These are phyloP conservation scores for Sarotherodon lohbergeri DNA, from an alignment of 2,113 vertebrate species.

Conservation along the genomic window DNA sequence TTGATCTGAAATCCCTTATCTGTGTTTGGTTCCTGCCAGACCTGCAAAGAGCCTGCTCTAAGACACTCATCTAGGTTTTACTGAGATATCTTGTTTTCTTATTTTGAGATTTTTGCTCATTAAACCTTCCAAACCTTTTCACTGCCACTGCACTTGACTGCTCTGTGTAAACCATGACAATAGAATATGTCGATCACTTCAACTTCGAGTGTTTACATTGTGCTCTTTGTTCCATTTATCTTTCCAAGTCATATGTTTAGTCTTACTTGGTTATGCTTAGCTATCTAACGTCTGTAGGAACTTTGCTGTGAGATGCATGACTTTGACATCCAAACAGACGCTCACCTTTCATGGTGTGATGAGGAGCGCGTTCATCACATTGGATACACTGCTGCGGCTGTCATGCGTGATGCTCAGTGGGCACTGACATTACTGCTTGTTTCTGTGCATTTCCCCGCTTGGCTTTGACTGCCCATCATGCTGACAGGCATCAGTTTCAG, in stretches of 20 bases:
- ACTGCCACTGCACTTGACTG: background rate
- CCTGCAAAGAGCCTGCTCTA: background rate
- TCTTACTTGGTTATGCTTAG: background rate
- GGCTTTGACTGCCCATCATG: background rate
- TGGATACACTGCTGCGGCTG: background rate
- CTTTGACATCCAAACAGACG: background rate
- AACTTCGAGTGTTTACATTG: background rate
- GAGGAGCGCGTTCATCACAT: background rate
- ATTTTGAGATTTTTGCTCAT: background rate
- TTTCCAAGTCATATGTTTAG: background rate
- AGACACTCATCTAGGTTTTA: background rate
- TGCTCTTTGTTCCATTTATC: background rate
- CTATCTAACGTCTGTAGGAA: background rate
- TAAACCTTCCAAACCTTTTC: background rate
- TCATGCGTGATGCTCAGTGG: background rate
- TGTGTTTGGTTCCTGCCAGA: background rate
- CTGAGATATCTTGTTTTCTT: background rate
- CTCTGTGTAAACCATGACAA: background rate
- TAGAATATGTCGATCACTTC: background rate
- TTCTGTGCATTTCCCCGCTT: background rate
- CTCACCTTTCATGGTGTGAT: background rate
- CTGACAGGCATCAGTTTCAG: constrained; percentile 22
- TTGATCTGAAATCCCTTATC: background rate
- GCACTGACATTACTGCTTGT: background rate
- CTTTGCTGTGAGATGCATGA: background rate